Evolutionary conservation across 2,113 vertebrate genomes (phyloP).

Genomic region (Corythornis cristatus): DNA sequence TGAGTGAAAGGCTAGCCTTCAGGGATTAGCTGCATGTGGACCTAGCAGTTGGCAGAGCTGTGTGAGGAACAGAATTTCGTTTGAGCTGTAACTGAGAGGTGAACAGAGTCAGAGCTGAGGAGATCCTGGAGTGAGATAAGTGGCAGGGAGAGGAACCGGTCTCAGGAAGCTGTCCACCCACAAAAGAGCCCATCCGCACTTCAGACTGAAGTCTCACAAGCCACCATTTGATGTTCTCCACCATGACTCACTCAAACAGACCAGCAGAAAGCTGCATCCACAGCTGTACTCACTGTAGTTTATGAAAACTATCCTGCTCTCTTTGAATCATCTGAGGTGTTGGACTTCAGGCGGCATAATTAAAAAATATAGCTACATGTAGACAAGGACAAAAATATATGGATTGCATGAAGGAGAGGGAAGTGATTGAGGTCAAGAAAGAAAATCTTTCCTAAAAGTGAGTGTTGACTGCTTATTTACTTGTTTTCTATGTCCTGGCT

Average conservation of each 20-base stretch:
- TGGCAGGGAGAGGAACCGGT: background rate
- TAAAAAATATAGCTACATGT: background rate
- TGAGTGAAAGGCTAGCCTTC: background rate
- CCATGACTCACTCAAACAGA: background rate
- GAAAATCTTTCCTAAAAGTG: background rate
- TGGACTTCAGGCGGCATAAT: background rate
- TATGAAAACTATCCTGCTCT: constrained; percentile 1
- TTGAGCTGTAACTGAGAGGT: background rate
- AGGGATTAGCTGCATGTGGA: background rate
- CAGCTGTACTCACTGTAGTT: background rate
- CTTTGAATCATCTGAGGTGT: background rate
- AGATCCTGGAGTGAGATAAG: background rate
- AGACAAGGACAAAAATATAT: background rate
- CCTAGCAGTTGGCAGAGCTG: background rate
- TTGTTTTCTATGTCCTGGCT: background rate
- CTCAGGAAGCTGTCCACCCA: background rate
- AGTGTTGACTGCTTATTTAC: background rate
- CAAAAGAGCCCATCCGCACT: background rate
- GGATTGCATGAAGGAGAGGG: background rate
- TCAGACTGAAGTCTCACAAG: background rate
- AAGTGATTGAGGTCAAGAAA: background rate
- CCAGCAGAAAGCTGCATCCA: background rate
- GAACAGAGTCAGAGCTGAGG: background rate
- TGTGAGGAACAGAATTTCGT: background rate
- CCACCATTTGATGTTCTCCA: background rate